Evolutionary conservation across 2,797 vertebrate genomes (phyloP).

Genomic region (Myotis findleyi): DNA sequence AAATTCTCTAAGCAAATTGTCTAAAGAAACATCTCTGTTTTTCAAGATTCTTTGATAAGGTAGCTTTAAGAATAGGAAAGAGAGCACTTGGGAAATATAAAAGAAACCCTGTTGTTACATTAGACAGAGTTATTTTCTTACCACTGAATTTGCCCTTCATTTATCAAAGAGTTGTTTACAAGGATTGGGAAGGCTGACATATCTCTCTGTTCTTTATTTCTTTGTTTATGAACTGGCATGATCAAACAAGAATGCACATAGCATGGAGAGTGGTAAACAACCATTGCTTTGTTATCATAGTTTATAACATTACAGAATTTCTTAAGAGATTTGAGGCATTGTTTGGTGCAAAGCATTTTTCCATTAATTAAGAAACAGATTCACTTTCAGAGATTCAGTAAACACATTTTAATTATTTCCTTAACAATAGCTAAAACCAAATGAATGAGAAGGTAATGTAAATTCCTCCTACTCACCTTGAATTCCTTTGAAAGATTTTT

Average conservation of each 20-base stretch:
- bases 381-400: constrained; percentile 42
- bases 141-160: constrained; percentile 54
- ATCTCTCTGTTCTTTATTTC: constrained; percentile 63
- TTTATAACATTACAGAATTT: constrained; percentile 64
- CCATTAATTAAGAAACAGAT: constrained; percentile 64
- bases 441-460: constrained; percentile 6
- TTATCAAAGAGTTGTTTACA: constrained; percentile 61
- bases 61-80: constrained; percentile 51
- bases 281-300: constrained; percentile 54
- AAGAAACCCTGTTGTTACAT: constrained; percentile 27
- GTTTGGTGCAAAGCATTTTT: constrained; percentile 33
- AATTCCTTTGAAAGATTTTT: constrained; percentile 25
- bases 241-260: constrained; percentile 57
- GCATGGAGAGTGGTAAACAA: constrained; percentile 26
- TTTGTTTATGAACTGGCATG: constrained; percentile 59
- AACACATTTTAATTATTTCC: constrained; percentile 62
- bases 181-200: neutral
- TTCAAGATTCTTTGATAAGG: constrained; percentile 26
- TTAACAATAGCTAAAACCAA: constrained; percentile 29
- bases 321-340: constrained; percentile 56
- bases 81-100: constrained; percentile 38
- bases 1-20: constrained; percentile 38
- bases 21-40: constrained; percentile 43
- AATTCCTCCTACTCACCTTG: neutral
- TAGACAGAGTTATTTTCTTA: constrained; percentile 59